Evolutionary conservation across 2,113 vertebrate genomes (phyloP).

Genomic region (Polyodon spathula): DNA sequence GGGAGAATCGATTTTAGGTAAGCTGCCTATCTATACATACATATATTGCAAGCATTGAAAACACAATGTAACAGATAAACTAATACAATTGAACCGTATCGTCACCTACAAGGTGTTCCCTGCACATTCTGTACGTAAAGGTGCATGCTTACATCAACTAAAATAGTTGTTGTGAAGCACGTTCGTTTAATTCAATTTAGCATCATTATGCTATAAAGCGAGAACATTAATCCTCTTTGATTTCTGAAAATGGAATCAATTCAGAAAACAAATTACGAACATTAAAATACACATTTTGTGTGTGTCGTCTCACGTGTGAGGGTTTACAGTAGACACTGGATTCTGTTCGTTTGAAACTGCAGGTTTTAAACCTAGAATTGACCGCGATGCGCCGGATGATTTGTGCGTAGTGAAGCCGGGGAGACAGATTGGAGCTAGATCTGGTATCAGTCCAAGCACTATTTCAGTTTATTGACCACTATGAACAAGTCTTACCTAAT

Average conservation of each 20-base stretch:
- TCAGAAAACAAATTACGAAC: no score
- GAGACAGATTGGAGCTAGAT: constrained; percentile 17
- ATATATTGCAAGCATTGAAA: neutral
- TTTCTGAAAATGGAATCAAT: no score
- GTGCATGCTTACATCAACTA: no score
- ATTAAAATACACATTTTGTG: no score
- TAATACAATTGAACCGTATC: neutral
- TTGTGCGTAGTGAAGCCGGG: neutral
- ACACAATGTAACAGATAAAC: neutral
- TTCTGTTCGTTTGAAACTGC: no score
- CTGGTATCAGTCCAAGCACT: constrained; percentile 24
- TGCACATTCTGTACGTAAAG: no score
- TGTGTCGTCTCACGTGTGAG: no score
- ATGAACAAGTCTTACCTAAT: neutral
- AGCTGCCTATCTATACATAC: constrained; percentile 23
- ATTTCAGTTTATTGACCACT: constrained; percentile 25
- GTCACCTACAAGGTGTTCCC: no score
- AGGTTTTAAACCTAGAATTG: neutral
- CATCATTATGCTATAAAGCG: no score
- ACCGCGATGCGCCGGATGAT: neutral
- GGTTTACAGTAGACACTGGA: no score
- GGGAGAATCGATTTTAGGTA: constrained; percentile 64
- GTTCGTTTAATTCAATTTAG: neutral
- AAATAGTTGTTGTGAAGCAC: neutral
- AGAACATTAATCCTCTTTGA: no score